A percentile compares a stretch with the other conserved stretches of the same genome.
phyloP scores from a whole-genome alignment of 2,888 invertebrate genomes.

The Sarcophaga subvicina region DNA sequence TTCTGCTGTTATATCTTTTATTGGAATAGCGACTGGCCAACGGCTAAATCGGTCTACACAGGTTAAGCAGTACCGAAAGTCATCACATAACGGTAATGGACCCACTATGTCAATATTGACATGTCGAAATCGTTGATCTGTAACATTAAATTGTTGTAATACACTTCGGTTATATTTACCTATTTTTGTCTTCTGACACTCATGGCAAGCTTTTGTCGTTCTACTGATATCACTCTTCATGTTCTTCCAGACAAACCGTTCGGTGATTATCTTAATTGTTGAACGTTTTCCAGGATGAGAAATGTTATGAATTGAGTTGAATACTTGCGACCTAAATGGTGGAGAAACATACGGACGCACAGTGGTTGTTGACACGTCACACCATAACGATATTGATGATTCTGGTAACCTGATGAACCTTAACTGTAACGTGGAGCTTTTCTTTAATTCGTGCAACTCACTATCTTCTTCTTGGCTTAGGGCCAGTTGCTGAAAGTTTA shows the following conservation, averaged over 20 bases:
- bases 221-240: constrained; percentile 48
- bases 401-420: constrained; percentile 38
- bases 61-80: constrained; percentile 56
- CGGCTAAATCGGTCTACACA: constrained; percentile 20
- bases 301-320: constrained; percentile 21
- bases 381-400: constrained; percentile 41
- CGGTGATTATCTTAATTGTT: constrained; percentile 36
- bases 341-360: constrained; percentile 42
- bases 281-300: constrained; percentile 16
- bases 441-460: neutral
- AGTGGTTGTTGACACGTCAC: constrained; percentile 47
- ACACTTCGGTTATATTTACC: constrained; percentile 60
- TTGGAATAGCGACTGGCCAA: neutral
- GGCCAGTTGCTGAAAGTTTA: constrained; percentile 5
- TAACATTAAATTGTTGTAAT: constrained; percentile 6
- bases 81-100: constrained; percentile 3
- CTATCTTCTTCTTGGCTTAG: neutral
- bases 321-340: neutral
- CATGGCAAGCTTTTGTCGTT: constrained; percentile 47
- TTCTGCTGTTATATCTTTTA: constrained; percentile 19
- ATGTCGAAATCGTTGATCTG: constrained; percentile 68
- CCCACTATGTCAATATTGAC: constrained; percentile 9
- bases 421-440: constrained; percentile 38
- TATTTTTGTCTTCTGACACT: constrained; percentile 49
- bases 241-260: constrained; percentile 41